Percentiles rank a stretch among this genome's conserved stretches.
Conservation (phyloP, 2,113 vertebrate species). For the Anguilla japonica region DNA sequence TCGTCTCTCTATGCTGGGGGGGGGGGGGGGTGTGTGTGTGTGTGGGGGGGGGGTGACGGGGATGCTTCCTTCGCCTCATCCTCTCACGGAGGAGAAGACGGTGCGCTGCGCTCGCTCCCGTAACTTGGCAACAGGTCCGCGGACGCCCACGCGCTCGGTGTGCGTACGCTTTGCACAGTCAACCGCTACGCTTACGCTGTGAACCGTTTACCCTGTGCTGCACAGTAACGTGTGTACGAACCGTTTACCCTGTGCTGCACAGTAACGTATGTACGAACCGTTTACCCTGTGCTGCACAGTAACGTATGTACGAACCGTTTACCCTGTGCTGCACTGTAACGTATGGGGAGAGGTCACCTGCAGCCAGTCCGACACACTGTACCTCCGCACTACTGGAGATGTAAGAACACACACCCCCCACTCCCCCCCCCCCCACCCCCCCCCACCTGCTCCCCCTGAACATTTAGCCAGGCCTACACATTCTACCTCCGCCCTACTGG, state of each 20-base stretch:
- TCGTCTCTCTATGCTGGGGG: not conserved
- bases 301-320: not conserved
- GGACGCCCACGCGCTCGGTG: slow-evolving; percentile 6
- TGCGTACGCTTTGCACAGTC: slow-evolving; percentile 4
- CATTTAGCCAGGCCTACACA: not conserved
- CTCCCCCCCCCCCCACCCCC: no score
- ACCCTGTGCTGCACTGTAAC: not conserved
- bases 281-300: no score
- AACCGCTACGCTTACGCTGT: slow-evolving; percentile 15
- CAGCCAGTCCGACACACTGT: not conserved
- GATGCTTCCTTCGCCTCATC: not conserved
- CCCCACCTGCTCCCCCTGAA: no score
- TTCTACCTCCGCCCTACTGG: not conserved
- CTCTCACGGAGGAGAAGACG: slow-evolving; percentile 24
- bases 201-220: not conserved
- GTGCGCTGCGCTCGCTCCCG: slow-evolving; percentile 30
- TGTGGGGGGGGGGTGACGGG: not conserved
- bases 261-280: no score
- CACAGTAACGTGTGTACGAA: no score
- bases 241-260: no score
- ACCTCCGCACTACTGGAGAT: not conserved
- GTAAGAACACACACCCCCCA: not conserved
- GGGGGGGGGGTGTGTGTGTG: no score
- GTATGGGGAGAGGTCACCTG: not conserved
- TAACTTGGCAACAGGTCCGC: slow-evolving; percentile 48